phyloP scores from a whole-genome alignment of 2,888 invertebrate species.

The Pycnomerus fuliginosus region DNA sequence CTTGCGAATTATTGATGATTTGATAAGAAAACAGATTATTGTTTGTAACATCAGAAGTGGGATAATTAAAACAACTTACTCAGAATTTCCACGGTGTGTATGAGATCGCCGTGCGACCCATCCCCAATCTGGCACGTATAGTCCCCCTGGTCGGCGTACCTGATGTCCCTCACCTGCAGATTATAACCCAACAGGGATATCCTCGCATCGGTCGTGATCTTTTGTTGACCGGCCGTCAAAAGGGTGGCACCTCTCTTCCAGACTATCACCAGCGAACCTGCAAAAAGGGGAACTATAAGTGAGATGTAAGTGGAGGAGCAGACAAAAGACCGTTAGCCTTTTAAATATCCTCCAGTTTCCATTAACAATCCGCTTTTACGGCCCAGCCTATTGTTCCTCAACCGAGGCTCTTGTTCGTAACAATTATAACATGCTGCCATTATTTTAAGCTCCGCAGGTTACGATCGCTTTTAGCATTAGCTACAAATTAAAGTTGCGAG shows the following conservation, averaged over 20 bases:
- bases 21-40: no score
- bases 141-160: conserved; percentile 58
- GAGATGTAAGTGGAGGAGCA: no score
- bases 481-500: no score
- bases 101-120: conserved; percentile 56
- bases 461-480: no score
- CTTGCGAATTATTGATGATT: no score
- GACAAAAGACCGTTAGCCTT: conserved; percentile 26
- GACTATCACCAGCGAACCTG: conserved; percentile 57
- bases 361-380: conserved; percentile 30
- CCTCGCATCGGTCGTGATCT: conserved; percentile 56
- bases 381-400: conserved; percentile 25
- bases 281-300: conserved; percentile 26
- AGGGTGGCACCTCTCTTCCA: conserved; percentile 58
- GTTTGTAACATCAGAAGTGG: no score
- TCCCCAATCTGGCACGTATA: conserved; percentile 61
- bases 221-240: conserved; percentile 57
- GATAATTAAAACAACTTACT: conserved; percentile 51
- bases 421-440: conserved; percentile 22
- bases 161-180: conserved; percentile 56
- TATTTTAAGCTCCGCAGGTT: no score
- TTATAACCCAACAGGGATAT: conserved; percentile 56
- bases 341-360: conserved; percentile 27
- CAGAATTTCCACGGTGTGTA: conserved; percentile 59
- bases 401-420: conserved; percentile 16